Base-by-base conservation (phyloP, 2,888 invertebrate species). In the Lepidochrysops patricia region DNA sequence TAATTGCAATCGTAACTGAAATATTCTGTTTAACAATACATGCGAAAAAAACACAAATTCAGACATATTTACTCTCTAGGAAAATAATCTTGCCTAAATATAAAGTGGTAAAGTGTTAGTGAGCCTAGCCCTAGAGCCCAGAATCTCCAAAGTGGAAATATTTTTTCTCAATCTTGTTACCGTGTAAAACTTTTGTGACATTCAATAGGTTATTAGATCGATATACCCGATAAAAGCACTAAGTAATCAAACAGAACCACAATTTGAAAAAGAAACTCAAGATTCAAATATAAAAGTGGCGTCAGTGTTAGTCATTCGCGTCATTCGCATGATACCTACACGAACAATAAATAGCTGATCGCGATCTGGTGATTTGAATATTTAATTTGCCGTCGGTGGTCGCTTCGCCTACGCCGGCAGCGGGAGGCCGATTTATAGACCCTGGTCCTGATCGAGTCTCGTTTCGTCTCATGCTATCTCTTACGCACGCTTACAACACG, bases 341-440 rank as follows among this genome's bases (percentile, higher is more conserved):
- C 43, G 19, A 43, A 43, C 43, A 43, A 23, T 43, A 43, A 43
- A 43, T 19, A 4, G 26, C 6, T 26, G 50, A 50, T 50, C 26
- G 26, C 25, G 50, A 50, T 50, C 27, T 13, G 29, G 54, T 7
- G 32, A 54, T 54, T 54, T 54, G 15, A 27, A 54, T 32, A 54
- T 54, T 54, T 32, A 54, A 37, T 57, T 57, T 23, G 26, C 37
- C 25, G 57, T 35, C 37, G 37, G 37, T 57, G 61, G 50, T 48
- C 61, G 59, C 52, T 62, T 67, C 64, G 63, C 73, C 75, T 69
- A 75, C 74, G 69, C 71, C 71, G 69, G 57, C 68, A 68, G 70
- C 70, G 66, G 69, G 64, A 64, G 67, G 64, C 61, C 59, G 60
- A 78, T 79, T 79, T 77, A 82, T 77, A 62, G 70, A 69, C 69